Base-by-base conservation (phyloP, 2,888 invertebrate species). In the Leptinotarsa juncta region DNA sequence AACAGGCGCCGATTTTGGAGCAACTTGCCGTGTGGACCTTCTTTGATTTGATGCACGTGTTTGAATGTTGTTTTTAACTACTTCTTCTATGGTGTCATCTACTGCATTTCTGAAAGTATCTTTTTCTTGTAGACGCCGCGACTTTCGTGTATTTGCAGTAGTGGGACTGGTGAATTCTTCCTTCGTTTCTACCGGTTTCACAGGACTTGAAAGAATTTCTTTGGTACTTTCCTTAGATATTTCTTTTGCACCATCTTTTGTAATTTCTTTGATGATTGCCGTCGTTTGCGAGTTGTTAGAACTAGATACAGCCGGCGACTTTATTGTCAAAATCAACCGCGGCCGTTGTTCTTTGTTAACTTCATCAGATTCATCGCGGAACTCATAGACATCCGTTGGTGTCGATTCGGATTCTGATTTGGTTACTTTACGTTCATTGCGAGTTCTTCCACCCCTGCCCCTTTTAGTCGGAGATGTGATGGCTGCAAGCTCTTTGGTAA, bases 1-100 rank as follows among this genome's bases (percentile, higher is more conserved):
- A 4, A 81, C 57, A 16, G 81, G 77, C 14, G 81, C 71, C 49
- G 80, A 79, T 65, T 79, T 77, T 57, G 77, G 16, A 5, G 65
- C 66, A 1, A 70, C 67, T 83, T 92, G 92, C 73, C 92, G 88
- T 1, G 90, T 89, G 4, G 91, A 90, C 81, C 91, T 88, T 77
- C 92, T 89, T 76, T 91, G 91, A 71, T 87, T 87, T 84, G 84
- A 86, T 70, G 83, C 89, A 68, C 87, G 86, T 23, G 90, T 89
- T 80, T 89, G 86, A 18, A 87, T 83, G 0, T 91, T 89, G 75
- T 94, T 94, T 80, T 95, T 93, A 2, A 96, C 93, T 0, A 96
- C 96, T 84, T 97, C 96, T 81, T 97, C 97, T 79, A 97, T 96
- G 16, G 95, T 92, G 82, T 96, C 96, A 85, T 97, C 97, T 14